A percentile compares a stretch with the other conserved stretches of the same genome.
phyloP scores from a whole-genome alignment of 2,797 vertebrate genomes.

The Threskiornis aethiopicus region DNA sequence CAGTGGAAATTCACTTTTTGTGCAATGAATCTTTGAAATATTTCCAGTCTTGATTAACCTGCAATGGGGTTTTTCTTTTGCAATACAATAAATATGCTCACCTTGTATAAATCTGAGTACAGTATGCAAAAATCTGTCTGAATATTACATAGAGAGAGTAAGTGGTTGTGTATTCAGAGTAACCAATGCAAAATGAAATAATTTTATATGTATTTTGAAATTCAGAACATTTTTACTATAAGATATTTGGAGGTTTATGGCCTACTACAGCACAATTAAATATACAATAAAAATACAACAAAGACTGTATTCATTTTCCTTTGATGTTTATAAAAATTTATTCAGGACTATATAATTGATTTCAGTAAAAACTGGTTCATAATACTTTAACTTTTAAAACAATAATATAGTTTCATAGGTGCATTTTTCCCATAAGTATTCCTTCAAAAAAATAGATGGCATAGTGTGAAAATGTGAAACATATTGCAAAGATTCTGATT shows the following conservation, averaged over 20 bases:
- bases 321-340: neutral
- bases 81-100: neutral
- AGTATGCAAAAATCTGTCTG: neutral
- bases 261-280: neutral
- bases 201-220: neutral
- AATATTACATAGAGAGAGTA: neutral
- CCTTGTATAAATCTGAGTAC: neutral
- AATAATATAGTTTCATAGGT: neutral
- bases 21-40: neutral
- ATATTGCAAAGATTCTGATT: neutral
- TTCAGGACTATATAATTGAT: neutral
- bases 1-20: neutral
- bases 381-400: neutral
- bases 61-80: neutral
- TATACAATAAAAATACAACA: neutral
- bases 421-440: neutral
- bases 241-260: neutral
- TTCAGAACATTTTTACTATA: neutral
- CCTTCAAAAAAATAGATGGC: neutral
- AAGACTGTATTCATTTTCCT: neutral
- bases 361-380: neutral
- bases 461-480: neutral
- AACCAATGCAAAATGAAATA: slow-evolving; percentile 22
- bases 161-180: neutral
- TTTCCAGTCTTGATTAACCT: neutral